Evolutionary conservation across 1,140 invertebrate species (phyloP), one percentile per base, ranked within the genome.

Genomic region (Bombus haemorrhoidalis): DNA sequence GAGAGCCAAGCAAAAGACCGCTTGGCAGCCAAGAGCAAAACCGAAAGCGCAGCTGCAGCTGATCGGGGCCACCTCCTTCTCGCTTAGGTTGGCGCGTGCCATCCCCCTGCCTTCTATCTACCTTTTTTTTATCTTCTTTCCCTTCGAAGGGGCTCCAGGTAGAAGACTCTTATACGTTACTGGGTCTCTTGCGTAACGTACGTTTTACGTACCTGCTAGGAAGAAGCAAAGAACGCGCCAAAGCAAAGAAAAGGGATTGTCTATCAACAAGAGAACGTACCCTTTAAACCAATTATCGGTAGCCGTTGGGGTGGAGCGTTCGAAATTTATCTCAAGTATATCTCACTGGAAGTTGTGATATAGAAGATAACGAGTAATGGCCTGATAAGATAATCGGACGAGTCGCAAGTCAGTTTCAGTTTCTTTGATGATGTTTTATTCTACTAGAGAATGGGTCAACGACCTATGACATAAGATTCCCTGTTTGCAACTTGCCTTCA

Each of bases 71-170:
- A 78, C 87, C 86, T 86, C 81, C 62, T 87, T 87, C 84, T 76
- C 84, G 85, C 74, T 86, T 77, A 64, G 59, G 89, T 91, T 92
- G 92, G 93, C 94, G 92, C 94, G 94, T 94, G 94, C 94, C 94
- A 92, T 93, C 92, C 91, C 91, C 90, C 85, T 91, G 82, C 82
- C 81, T 73, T 73, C 86, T 78, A 87, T 81, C 85, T 39, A 34
- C 66, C 66, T 22, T 69, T 53, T 85, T 88, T 88, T 89, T 89
- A 83, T 80, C 87, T 85, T 82, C 86, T 86, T 83, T 87, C 66
- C 83, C 78, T 81, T 73, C 84, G 64, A 82, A 85, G 74, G 82
- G 64, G 64, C 62, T 87, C 83, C 88, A 89, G 89, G 85, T 90
- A 90, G 85, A 68, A 39, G 43, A 78, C 88, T 87, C 87, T 86